Percentiles rank a stretch among this genome's conserved stretches.
phyloP scores from a whole-genome alignment of 2,888 invertebrate species.

The Zaprionus lineosus region DNA sequence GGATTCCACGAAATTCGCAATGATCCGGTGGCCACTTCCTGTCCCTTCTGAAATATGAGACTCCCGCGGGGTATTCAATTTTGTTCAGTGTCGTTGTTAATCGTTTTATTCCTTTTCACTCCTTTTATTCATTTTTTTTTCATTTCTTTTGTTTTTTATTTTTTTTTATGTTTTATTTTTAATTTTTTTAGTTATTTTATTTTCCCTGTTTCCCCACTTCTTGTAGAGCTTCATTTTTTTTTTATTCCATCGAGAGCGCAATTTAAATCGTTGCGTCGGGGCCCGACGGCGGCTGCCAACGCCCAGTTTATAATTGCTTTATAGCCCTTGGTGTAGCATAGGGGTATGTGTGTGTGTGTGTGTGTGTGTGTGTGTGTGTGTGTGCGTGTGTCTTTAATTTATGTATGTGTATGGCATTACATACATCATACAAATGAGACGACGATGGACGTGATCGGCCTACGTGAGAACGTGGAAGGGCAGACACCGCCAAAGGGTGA shows the following conservation, averaged over 20 bases:
- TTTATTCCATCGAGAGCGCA: constrained; percentile 34
- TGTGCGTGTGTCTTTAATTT: constrained; percentile 13
- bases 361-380: neutral
- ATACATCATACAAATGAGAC: constrained; percentile 41
- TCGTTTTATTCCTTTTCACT: constrained; percentile 21
- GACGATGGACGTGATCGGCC: constrained; percentile 51
- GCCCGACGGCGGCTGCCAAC: constrained; percentile 39
- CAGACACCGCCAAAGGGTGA: neutral
- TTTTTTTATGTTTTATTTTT: neutral
- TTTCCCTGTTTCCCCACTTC: neutral
- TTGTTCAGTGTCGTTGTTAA: constrained; percentile 34
- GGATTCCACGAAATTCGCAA: constrained; percentile 44
- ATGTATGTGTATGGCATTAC: constrained; percentile 35
- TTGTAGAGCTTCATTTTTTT: constrained; percentile 1
- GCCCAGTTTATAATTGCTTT: constrained; percentile 77
- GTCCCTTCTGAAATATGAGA: constrained; percentile 63
- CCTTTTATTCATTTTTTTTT: constrained; percentile 1
- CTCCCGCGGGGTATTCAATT: constrained; percentile 48
- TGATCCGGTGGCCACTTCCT: constrained; percentile 30
- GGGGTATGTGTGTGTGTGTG: constrained; percentile 12
- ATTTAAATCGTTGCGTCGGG: constrained; percentile 32
- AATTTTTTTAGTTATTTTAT: too few relatives aligned
- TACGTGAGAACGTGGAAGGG: constrained; percentile 22
- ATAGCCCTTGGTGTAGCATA: constrained; percentile 60
- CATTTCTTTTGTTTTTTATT: constrained; percentile 1